A percentile compares a stretch with the other conserved stretches of the same genome.
These are phyloP conservation scores for Spongia lamella DNA, from an alignment of 37 sponge, comb jelly and placozoan genomes.

Conservation along the genomic window DNA sequence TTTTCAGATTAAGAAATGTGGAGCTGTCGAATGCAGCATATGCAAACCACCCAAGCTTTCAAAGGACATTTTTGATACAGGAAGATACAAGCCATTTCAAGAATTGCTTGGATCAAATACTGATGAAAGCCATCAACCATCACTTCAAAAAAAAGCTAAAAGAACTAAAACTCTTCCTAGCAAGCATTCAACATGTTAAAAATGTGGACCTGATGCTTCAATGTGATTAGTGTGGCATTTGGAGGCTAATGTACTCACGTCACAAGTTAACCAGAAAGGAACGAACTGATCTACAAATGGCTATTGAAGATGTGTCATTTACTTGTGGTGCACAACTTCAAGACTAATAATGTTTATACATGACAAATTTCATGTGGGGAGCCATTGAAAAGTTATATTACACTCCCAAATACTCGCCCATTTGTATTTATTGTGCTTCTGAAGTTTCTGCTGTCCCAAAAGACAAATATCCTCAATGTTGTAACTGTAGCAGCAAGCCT, in stretches of 20 bases:
- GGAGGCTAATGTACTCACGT: conserved; percentile 38
- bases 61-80: too few relatives aligned
- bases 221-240: conserved; percentile 44
- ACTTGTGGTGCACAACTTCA: conserved; percentile 28
- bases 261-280: conserved; percentile 14
- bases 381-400: conserved; percentile 30
- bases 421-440: conserved; percentile 16
- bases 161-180: conserved; percentile 28
- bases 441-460: background rate
- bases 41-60: too few relatives aligned
- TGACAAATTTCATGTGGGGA: conserved; percentile 12
- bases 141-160: conserved; percentile 8
- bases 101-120: conserved; percentile 4
- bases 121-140: conserved; percentile 14
- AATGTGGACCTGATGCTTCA: conserved; percentile 34
- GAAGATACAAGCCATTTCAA: background rate
- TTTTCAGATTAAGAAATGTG: too few relatives aligned
- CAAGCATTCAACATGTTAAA: conserved; percentile 50
- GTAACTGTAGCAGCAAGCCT: background rate
- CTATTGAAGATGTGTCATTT: conserved; percentile 21
- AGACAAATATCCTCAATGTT: conserved; percentile 23
- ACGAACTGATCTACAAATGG: conserved; percentile 5
- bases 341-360: conserved; percentile 39
- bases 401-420: conserved; percentile 20
- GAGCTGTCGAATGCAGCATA: too few relatives aligned